Percentiles rank a stretch among this genome's conserved stretches.
phyloP scores from a whole-genome alignment of 35 echinoderm and acorn worm genomes.

The Ophiothrix spiculata region DNA sequence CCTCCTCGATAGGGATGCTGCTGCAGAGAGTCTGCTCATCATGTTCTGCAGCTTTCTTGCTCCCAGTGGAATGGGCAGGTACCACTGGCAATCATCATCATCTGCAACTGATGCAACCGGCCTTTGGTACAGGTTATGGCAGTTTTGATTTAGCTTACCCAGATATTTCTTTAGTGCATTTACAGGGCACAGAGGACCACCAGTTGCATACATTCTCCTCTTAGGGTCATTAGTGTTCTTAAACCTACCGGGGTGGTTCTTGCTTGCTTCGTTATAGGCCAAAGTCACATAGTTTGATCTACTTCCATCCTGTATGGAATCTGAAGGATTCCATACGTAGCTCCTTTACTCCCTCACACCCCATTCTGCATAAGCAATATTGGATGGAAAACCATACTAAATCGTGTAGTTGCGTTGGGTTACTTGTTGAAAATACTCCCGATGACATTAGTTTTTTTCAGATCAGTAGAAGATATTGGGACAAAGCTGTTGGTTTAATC shows the following conservation, averaged over 20 bases:
- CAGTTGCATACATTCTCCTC: neutral
- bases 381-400: too few species aligned
- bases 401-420: too few species aligned
- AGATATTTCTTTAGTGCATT: neutral
- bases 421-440: too few species aligned
- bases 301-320: too few species aligned
- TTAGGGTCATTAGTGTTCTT: neutral
- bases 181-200: neutral
- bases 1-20: neutral
- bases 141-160: neutral
- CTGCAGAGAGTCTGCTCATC: neutral
- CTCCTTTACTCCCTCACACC: too few species aligned
- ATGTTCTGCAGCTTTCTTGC: neutral
- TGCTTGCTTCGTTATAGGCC: neutral
- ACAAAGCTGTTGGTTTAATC: too few species aligned
- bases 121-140: neutral
- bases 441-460: too few species aligned
- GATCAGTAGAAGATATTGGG: too few species aligned
- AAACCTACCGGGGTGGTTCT: neutral
- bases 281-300: neutral
- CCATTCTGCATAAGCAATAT: too few species aligned
- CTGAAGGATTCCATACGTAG: too few species aligned
- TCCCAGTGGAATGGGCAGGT: neutral
- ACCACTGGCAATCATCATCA: neutral
- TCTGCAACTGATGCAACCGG: neutral